Base-by-base conservation (phyloP, 2,888 invertebrate species). In the Agrochola circellaris region DNA sequence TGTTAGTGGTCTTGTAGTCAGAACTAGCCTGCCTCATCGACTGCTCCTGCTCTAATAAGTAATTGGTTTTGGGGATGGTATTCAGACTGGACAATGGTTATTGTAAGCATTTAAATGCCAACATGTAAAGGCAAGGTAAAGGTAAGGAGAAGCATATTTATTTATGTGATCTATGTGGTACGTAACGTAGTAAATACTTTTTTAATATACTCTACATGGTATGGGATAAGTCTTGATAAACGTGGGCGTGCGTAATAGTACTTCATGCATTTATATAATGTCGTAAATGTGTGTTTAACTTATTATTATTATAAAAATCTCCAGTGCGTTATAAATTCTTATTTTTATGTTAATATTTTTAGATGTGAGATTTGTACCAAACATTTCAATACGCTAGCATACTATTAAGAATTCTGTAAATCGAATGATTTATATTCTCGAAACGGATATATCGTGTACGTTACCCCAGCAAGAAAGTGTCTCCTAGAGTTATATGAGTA, bases 61-160 rank as follows among this genome's bases (percentile, higher is more conserved):
- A 38, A 42, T 38, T 56, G 0, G 62, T 56, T 80, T 65, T 56
- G 23, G 61, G 61, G 48, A 75, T 56, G 45, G 56, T 48, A 30
- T 26, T 56, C 17, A 48, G 26, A 34, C 54, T 54, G 56, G 56
- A 13, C 13, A 54, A 15, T 45, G 67, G 51, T 81, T 58, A 54
- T 51, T 26, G 30, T 51, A 45, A 64, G 56, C 42, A 79, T 81
- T 81, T 81, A 68, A 74, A 42, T 56, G 48, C 20, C 13, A 78
- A 42, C n/a, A 65, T 38, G 3, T 56, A 51, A 42, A 65, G 42
- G 51, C 42, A 65, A 61, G 48, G 20, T 26, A 26, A 72, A 6
- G 62, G 51, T 17, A 45, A 77, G 45, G 26, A 23, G 48, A 48
- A 2, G 11, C 45, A 42, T 30, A 58, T 79, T 54, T 51, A 74